Percentiles rank a stretch among this genome's conserved stretches.
phyloP scores from a whole-genome alignment of 2,888 invertebrate genomes.

The Stenolophus ochropezus region DNA sequence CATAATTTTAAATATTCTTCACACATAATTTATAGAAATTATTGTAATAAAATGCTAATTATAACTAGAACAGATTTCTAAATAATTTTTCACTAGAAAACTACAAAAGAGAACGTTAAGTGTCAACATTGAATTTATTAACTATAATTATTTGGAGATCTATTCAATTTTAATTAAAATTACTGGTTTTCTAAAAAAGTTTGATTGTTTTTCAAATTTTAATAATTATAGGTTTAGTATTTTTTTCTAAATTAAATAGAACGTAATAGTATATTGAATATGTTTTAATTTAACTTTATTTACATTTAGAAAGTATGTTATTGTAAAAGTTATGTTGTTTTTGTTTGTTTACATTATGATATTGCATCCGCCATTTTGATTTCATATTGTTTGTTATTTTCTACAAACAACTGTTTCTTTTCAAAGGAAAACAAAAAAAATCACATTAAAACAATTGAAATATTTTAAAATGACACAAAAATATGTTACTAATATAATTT shows the following conservation, averaged over 20 bases:
- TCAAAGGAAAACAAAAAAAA: background rate
- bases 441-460: background rate
- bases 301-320: slow-evolving; percentile 34
- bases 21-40: slow-evolving; percentile 3
- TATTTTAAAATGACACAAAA: background rate
- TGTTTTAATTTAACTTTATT: slow-evolving; percentile 12
- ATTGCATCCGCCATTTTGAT: slow-evolving; percentile 12
- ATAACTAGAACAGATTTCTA: slow-evolving; percentile 30
- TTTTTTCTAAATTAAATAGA: slow-evolving; percentile 11
- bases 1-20: background rate
- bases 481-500: background rate
- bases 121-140: slow-evolving; percentile 38
- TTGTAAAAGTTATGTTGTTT: slow-evolving; percentile 29
- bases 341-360: slow-evolving; percentile 23
- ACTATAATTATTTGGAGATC: slow-evolving; percentile 9
- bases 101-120: background rate
- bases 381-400: background rate
- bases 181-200: background rate
- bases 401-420: background rate
- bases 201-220: slow-evolving; percentile 1
- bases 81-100: slow-evolving; percentile 38
- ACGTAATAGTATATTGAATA: background rate
- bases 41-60: slow-evolving; percentile 24
- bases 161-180: slow-evolving; percentile 33
- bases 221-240: background rate